These are phyloP conservation scores for Gallinago media DNA, from an alignment of 2,113 vertebrate genomes.

Conservation along the genomic window DNA sequence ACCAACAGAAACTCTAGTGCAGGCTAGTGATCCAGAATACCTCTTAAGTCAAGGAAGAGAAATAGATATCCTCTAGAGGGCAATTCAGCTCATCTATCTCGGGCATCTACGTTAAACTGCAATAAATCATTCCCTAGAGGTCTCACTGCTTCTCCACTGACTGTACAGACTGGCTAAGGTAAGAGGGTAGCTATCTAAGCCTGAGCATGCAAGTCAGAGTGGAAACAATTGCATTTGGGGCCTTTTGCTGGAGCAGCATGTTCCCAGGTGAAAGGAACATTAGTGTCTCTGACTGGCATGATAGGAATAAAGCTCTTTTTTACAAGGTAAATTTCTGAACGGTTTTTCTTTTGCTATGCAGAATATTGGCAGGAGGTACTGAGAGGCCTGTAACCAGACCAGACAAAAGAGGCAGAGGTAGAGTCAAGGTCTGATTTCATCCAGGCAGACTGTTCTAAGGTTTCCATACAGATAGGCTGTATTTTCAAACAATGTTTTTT, in stretches of 20 bases:
- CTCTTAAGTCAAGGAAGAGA: neutral
- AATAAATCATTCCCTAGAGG: neutral
- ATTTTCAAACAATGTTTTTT: slow-evolving; percentile 40
- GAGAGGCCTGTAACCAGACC: slow-evolving; percentile 10
- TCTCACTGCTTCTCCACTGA: neutral
- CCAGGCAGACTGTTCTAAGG: slow-evolving; percentile 2
- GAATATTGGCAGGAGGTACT: slow-evolving; percentile 17
- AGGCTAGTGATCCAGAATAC: neutral
- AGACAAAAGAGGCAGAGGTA: slow-evolving; percentile 6
- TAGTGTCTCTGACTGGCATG: neutral
- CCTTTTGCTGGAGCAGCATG: slow-evolving; percentile 16
- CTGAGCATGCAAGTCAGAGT: neutral
- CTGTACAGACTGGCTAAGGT: neutral
- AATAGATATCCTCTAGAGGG: neutral
- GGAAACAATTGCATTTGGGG: neutral
- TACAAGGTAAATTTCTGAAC: neutral
- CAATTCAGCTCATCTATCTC: neutral
- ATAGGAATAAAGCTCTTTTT: slow-evolving; percentile 1
- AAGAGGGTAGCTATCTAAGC: neutral
- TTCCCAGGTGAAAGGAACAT: slow-evolving; percentile 16
- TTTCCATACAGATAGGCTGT: slow-evolving; percentile 42
- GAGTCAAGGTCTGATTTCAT: slow-evolving; percentile 49
- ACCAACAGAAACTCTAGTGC: neutral
- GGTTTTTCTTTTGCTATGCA: slow-evolving; percentile 25
- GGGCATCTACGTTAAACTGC: neutral